Evolutionary conservation across 2,888 invertebrate genomes (phyloP).

Genomic region (Ellobium chinense): DNA sequence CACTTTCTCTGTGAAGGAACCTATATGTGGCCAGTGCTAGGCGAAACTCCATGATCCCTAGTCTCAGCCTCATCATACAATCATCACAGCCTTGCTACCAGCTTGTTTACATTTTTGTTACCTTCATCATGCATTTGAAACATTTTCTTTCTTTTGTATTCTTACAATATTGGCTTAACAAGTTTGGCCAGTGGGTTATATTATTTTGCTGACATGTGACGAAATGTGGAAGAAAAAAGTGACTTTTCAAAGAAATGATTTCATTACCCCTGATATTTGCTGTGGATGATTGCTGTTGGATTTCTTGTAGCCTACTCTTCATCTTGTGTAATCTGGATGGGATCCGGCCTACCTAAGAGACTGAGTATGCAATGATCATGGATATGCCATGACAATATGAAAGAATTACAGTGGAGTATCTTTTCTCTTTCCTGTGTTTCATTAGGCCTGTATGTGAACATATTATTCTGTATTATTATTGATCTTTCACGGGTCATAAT

Average conservation of each 20-base stretch:
- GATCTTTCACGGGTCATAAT: no score
- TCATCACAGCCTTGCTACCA: not conserved
- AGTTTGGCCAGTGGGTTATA: not conserved
- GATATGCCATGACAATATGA: not conserved
- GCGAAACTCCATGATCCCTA: slow-evolving; percentile 20
- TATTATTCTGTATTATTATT: no score
- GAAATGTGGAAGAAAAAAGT: no score
- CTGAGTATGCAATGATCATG: not conserved
- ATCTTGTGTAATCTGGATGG: no score
- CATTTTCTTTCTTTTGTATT: not conserved
- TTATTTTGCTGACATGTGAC: not conserved
- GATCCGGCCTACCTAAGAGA: no score
- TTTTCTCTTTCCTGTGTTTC: no score
- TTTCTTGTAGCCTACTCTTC: no score
- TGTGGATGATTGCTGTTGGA: not conserved
- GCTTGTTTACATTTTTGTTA: slow-evolving; percentile 1
- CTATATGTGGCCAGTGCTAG: slow-evolving; percentile 63
- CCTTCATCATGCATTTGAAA: not conserved
- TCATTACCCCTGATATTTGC: not conserved
- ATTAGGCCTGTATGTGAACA: no score
- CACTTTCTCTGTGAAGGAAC: slow-evolving; percentile 66
- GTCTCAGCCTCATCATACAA: slow-evolving; percentile 26
- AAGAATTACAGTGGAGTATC: no score
- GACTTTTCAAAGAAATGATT: not conserved
- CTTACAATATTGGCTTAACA: not conserved